Evolutionary conservation across 2,888 invertebrate species (phyloP), one percentile per base, ranked within the genome.

Genomic region (Notocelia uddmanniana): DNA sequence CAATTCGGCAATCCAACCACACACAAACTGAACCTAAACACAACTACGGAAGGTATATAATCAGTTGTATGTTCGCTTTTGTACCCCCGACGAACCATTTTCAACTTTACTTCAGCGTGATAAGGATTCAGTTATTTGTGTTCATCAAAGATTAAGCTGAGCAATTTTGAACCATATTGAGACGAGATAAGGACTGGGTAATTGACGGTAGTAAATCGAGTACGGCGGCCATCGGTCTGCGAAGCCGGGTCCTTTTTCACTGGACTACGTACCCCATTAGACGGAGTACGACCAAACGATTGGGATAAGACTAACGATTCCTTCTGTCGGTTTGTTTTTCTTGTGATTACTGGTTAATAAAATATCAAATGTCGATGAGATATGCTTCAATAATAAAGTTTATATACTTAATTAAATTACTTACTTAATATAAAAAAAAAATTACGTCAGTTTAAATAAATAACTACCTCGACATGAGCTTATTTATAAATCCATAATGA

Each of bases 181-280:
- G n/a, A 45, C n/a, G 60, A 23, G 23, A 60, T 60, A 60, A n/a
- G 45, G 60, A 21, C 21, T 41, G 45, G 5, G 31, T 10, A 23
- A 10, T 3, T 58, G 13, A 9, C 41, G 21, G 37, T 26, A 45
- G 23, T 60, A 34, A 50, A 50, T 34, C 19, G 34, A 23, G 21
- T 15, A 13, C 13, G 41, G 23, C 13, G 63, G 34, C 52, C 34
- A 64, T 64, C 63, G 52, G 15, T 64, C 63, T 21, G 21, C 52
- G 52, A 3, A 54, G 21, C 34, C 23, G 37, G 19, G 21, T 64
- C 52, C 52, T 64, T 64, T 64, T 54, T 64, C 63, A 63, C 34
- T 45, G 50, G 52, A 64, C 52, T 64, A 21, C 13, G n/a, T 23
- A 52, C 21, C 34, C 63, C 15, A 64, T 63, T 63, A 63, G 15